Evolutionary conservation across 2,797 vertebrate species (phyloP).

Genomic region (Chelmon rostratus): DNA sequence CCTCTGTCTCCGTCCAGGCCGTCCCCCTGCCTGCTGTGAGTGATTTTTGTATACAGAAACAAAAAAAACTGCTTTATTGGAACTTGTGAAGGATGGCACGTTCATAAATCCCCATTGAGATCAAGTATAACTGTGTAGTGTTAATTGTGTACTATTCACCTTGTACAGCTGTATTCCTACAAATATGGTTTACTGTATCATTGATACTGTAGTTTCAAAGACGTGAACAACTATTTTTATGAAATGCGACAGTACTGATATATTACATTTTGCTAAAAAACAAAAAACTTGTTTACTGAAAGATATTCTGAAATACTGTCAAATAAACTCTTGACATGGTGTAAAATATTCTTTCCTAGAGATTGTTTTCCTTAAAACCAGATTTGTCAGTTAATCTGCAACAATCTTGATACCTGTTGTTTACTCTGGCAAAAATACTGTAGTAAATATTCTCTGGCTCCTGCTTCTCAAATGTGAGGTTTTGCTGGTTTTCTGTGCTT

Average conservation of each 20-base stretch:
- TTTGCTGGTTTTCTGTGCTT: not conserved
- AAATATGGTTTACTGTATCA: slow-evolving; percentile 99
- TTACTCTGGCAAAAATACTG: not conserved
- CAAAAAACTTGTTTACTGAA: slow-evolving; percentile 99
- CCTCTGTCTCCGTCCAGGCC: slow-evolving; percentile 89
- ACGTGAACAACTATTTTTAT: slow-evolving; percentile 99
- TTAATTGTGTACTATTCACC: slow-evolving; percentile 99
- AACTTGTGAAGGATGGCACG: slow-evolving; percentile 93
- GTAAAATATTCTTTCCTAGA: slow-evolving; percentile 77
- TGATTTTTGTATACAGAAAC: slow-evolving; percentile 84
- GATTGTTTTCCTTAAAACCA: slow-evolving; percentile 30
- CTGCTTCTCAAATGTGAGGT: not conserved
- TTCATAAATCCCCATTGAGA: slow-evolving; percentile 93
- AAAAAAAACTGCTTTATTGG: slow-evolving; percentile 71
- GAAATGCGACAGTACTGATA: slow-evolving; percentile 99
- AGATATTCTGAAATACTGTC: slow-evolving; percentile 99
- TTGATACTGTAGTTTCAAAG: slow-evolving; percentile 99
- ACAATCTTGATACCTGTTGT: not conserved
- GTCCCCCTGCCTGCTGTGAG: slow-evolving; percentile 92
- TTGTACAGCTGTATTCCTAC: slow-evolving; percentile 99
- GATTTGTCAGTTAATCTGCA: not conserved
- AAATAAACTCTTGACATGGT: slow-evolving; percentile 98
- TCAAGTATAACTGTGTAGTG: slow-evolving; percentile 99
- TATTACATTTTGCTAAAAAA: slow-evolving; percentile 99
- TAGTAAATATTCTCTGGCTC: not conserved